Base-by-base conservation (phyloP, 2,888 invertebrate species). In the Slavum lentiscoides region DNA sequence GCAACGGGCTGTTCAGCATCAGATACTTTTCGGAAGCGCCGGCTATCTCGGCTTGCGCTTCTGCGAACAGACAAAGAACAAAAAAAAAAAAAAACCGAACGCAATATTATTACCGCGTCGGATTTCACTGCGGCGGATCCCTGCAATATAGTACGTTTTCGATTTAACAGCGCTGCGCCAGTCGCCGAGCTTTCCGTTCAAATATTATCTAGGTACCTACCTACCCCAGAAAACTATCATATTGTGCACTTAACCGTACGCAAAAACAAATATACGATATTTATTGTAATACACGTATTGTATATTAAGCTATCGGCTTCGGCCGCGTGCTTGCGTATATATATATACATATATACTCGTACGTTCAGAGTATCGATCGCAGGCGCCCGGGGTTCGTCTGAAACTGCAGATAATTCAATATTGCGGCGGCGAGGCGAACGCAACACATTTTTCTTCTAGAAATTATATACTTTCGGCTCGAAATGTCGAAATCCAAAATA, bases 21-120 rank as follows among this genome's bases (percentile, higher is more conserved):
- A 96, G 89, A 86, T 93, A 95, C 86, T 95, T 94, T 86, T 95
- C 94, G 75, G 92, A 89, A 4, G 94, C 92, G 30, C 95, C 95
- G 70, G 92, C 91, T 86, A 96, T 95, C 87, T 94, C 94, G 82
- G 94, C 94, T 86, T 92, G 90, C 21, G 95, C 94, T 89, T 94
- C 94, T 94, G 90, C 80, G 19, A 61, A 68, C 17, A 58, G 4
- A 55, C 5, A 15, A 43, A 6, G 21, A 39, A 72, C 55, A 55
- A 55, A 55, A 6, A 59, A 1, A 49, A 1, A 9, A 39, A 30
- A 30, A 30, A 30, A 30, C 1, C 30, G 4, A 30, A 30, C 30
- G 4, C 30, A 30, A 30, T 4, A 30, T 30, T 30, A 30, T 30
- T 17, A 19, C 68, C 15, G 0, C n/a, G 0, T 37, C 15, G 3